A percentile compares a stretch with the other conserved stretches of the same genome.
These are phyloP conservation scores for Aproaerema taeniolella DNA, from an alignment of 2,888 invertebrate genomes.

Conservation along the genomic window DNA sequence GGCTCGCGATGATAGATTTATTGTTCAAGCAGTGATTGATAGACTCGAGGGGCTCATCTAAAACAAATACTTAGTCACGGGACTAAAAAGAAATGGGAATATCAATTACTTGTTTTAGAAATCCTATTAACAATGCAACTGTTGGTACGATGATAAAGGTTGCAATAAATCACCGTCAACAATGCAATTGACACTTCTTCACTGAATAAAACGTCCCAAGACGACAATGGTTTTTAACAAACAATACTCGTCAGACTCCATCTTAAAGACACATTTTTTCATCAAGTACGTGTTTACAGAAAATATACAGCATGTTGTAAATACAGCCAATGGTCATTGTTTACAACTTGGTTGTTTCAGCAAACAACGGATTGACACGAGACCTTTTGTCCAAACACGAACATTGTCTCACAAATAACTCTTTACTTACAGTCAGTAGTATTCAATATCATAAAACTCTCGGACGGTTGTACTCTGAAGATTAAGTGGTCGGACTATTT, in stretches of 20 bases:
- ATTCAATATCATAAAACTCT: slow-evolving; percentile 38
- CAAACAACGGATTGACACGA: slow-evolving; percentile 29
- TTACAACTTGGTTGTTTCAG: slow-evolving; percentile 41
- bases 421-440: slow-evolving; percentile 39
- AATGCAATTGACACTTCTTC: slow-evolving; percentile 49
- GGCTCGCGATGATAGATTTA: slow-evolving; percentile 3
- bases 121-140: slow-evolving; percentile 21
- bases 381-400: slow-evolving; percentile 31
- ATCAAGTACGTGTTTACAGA: slow-evolving; percentile 36
- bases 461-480: slow-evolving; percentile 54
- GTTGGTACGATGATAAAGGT: slow-evolving; percentile 36
- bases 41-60: neutral
- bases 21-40: slow-evolving; percentile 1
- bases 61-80: slow-evolving; percentile 1
- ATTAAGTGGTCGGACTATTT: slow-evolving; percentile 46
- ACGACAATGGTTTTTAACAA: slow-evolving; percentile 41
- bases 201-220: slow-evolving; percentile 23
- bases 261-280: slow-evolving; percentile 43
- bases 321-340: slow-evolving; percentile 49
- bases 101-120: slow-evolving; percentile 6
- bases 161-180: slow-evolving; percentile 61
- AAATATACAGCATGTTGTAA: slow-evolving; percentile 53
- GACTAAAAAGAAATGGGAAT: neutral
- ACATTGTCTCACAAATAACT: slow-evolving; percentile 35
- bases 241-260: slow-evolving; percentile 45